These are phyloP conservation scores for Drosophila gaucha DNA, from an alignment of 2,888 invertebrate genomes.

Conservation along the genomic window DNA sequence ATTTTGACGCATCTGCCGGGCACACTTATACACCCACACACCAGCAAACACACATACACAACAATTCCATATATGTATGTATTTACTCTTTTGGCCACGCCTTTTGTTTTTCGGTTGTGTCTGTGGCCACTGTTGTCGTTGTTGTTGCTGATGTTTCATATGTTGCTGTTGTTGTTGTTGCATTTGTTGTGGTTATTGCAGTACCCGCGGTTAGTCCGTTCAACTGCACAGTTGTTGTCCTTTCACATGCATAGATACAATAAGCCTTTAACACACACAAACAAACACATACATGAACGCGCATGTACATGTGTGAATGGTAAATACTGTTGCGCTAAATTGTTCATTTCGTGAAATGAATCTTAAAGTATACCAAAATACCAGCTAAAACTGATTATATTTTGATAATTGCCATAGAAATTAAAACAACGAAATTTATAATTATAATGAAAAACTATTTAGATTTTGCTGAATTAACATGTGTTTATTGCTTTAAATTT, in stretches of 20 bases:
- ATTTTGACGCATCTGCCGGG: conserved; percentile 76
- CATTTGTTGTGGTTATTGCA: conserved; percentile 22
- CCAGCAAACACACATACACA: conserved; percentile 6
- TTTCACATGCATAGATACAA: conserved; percentile 20
- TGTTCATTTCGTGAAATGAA: conserved; percentile 27
- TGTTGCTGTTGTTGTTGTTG: conserved; percentile 12
- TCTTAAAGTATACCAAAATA: conserved; percentile 13
- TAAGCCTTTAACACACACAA: conserved; percentile 8
- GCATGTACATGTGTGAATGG: conserved; percentile 5
- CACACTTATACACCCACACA: conserved; percentile 11
- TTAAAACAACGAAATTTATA: not conserved
- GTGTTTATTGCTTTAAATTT: too few species aligned
- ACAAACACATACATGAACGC: not conserved
- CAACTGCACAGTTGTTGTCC: conserved; percentile 32
- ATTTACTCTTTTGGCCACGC: conserved; percentile 36
- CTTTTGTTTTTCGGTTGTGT: conserved; percentile 55
- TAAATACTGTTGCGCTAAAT: conserved; percentile 17
- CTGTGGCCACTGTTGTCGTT: conserved; percentile 40
- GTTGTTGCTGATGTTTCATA: conserved; percentile 3
- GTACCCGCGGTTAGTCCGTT: conserved; percentile 36
- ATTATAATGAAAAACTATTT: not conserved
- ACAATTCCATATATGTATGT: conserved; percentile 23
- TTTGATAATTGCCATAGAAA: not conserved
- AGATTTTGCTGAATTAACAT: too few species aligned
- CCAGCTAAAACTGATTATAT: not conserved